Evolutionary conservation across 2,797 vertebrate genomes (phyloP).

Genomic region (Strix occidentalis): DNA sequence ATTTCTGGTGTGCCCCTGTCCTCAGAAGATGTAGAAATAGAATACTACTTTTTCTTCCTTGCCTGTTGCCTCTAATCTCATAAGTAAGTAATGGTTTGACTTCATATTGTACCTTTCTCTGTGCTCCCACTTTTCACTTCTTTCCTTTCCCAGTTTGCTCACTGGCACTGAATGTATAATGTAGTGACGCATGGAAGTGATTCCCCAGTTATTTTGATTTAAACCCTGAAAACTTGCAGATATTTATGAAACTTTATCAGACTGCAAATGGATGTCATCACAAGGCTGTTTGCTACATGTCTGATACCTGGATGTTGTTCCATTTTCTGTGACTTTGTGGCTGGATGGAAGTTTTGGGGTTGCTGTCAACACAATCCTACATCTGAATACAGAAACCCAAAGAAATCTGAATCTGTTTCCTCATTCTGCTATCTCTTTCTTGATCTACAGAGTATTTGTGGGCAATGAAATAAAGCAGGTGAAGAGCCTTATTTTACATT

Average conservation of each 20-base stretch:
- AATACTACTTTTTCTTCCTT: not conserved
- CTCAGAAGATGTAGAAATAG: not conserved
- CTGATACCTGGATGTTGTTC: not conserved
- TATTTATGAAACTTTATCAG: not conserved
- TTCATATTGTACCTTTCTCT: not conserved
- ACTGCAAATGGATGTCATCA: not conserved
- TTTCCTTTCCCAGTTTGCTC: not conserved
- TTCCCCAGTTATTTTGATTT: not conserved
- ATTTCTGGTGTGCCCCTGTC: not conserved
- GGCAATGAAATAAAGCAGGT: not conserved
- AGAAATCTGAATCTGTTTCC: not conserved
- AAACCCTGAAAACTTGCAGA: not conserved
- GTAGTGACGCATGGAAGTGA: not conserved
- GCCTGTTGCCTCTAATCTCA: not conserved
- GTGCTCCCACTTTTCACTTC: not conserved
- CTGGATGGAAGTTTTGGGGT: not conserved
- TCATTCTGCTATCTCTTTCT: not conserved
- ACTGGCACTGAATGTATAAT: not conserved
- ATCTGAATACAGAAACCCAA: not conserved
- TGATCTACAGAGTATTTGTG: not conserved
- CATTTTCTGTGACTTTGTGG: not conserved
- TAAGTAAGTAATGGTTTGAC: not conserved
- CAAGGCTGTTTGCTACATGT: not conserved
- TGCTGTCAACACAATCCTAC: not conserved
- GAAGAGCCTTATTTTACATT: not conserved